phyloP scores from a whole-genome alignment of 2,888 invertebrate genomes.

The Ophion costatus region DNA sequence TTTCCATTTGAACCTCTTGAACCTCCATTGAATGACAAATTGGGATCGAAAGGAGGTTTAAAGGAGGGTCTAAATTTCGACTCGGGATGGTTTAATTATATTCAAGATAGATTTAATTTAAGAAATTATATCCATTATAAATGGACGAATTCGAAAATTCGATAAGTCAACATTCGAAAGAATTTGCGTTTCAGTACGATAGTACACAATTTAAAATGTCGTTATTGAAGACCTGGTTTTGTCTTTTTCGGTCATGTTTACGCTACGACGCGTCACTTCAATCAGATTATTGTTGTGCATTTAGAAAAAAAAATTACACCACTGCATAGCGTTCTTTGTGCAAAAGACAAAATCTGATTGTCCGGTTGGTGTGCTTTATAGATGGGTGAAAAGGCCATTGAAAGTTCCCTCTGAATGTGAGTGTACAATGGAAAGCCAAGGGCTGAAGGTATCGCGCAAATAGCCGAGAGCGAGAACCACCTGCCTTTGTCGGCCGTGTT shows the following conservation, averaged over 20 bases:
- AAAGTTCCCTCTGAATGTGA: not conserved
- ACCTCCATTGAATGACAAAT: too few relatives aligned
- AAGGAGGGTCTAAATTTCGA: too few relatives aligned
- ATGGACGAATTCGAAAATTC: not conserved
- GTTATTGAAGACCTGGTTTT: not conserved
- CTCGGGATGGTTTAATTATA: too few relatives aligned
- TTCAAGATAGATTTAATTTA: too few relatives aligned
- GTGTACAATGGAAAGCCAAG: not conserved
- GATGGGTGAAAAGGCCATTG: not conserved
- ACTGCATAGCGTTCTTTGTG: not conserved
- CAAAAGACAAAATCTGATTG: not conserved
- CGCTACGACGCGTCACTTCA: not conserved
- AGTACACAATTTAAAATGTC: not conserved
- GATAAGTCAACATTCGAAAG: not conserved
- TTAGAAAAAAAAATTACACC: not conserved
- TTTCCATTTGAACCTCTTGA: too few relatives aligned
- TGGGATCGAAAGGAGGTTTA: too few relatives aligned
- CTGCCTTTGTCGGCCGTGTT: constrained; percentile 62
- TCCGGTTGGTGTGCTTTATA: not conserved
- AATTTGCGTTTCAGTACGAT: not conserved
- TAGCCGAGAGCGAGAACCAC: constrained; percentile 55
- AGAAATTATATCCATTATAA: too few relatives aligned
- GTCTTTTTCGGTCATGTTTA: not conserved
- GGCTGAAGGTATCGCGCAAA: constrained; percentile 25
- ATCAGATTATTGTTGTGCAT: not conserved